Evolutionary conservation across 2,888 invertebrate genomes (phyloP).

Genomic region (Stegana nigrithorax): DNA sequence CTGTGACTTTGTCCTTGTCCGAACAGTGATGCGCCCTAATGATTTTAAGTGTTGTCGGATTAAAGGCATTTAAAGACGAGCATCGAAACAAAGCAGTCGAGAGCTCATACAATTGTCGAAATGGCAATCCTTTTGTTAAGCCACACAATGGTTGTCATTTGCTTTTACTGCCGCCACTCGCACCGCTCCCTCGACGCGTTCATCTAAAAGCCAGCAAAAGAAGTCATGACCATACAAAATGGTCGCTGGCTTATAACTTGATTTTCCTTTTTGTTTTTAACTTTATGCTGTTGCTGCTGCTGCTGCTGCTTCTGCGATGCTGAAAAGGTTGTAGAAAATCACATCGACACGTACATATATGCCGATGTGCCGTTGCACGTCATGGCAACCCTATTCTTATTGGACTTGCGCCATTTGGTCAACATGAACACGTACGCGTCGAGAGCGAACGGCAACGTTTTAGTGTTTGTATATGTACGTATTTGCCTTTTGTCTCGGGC

Average conservation of each 20-base stretch:
- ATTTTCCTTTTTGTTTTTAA: no score
- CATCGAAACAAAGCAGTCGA: neutral
- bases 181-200: no score
- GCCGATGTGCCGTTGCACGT: no score
- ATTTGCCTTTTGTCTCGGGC: constrained; percentile 46
- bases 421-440: constrained; percentile 5
- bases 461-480: constrained; percentile 26
- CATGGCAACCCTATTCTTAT: no score
- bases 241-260: neutral
- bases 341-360: neutral
- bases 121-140: no score
- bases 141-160: no score
- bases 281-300: no score
- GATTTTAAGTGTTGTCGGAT: neutral
- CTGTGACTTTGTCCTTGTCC: neutral
- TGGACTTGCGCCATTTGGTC: neutral
- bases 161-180: no score
- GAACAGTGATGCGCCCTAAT: neutral
- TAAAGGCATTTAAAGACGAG: neutral
- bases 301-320: no score
- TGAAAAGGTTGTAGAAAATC: no score
- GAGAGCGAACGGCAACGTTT: no score
- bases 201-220: neutral
- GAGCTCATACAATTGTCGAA: neutral
- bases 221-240: neutral